A percentile compares a stretch with the other conserved stretches of the same genome.
Conservation (phyloP, 2,797 vertebrate species). For the Helostoma temminkii region DNA sequence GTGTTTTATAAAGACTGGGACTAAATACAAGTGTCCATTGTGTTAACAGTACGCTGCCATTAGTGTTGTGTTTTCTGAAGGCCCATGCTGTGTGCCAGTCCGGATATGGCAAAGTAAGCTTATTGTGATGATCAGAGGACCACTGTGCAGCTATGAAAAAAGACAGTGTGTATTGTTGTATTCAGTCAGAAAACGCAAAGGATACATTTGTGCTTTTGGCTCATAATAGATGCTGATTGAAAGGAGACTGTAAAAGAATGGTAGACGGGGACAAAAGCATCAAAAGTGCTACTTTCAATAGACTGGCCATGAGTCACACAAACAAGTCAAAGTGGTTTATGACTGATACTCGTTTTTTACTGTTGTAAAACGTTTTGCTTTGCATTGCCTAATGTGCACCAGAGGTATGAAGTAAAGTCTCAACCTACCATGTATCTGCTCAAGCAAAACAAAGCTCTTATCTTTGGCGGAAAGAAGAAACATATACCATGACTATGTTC, state of each 20-base stretch:
- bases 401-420: conserved; percentile 19
- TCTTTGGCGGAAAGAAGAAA: conserved; percentile 36
- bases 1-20: conserved; percentile 78
- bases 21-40: conserved; percentile 84
- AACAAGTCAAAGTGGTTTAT: conserved; percentile 47
- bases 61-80: conserved; percentile 78
- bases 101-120: conserved; percentile 78
- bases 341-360: conserved; percentile 24
- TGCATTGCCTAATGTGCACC: conserved; percentile 26
- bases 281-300: conserved; percentile 69
- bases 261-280: conserved; percentile 70
- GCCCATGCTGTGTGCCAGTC: conserved; percentile 77
- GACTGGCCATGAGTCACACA: conserved; percentile 68
- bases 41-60: conserved; percentile 79
- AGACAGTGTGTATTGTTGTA: conserved; percentile 76
- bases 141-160: conserved; percentile 68
- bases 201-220: conserved; percentile 80
- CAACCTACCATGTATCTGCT: conserved; percentile 27
- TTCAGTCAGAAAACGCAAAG: conserved; percentile 77
- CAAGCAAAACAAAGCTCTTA: conserved; percentile 18
- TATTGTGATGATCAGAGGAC: conserved; percentile 80
- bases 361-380: conserved; percentile 31
- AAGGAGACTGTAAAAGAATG: conserved; percentile 82
- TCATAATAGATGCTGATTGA: conserved; percentile 69
- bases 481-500: conserved; percentile 48